phyloP scores from a whole-genome alignment of 2,888 invertebrate species.

The Agrochola litura region DNA sequence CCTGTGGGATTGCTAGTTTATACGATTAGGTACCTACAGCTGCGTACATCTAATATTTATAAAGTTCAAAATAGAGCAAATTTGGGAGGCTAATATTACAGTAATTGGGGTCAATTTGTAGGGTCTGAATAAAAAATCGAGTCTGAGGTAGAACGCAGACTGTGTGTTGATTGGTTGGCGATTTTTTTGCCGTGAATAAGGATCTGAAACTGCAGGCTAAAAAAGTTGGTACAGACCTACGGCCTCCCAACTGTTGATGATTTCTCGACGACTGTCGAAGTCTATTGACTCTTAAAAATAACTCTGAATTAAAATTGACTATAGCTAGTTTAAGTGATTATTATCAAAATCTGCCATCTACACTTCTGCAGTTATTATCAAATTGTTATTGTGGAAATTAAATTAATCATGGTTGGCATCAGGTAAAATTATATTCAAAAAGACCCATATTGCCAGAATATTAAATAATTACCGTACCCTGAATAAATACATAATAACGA shows the following conservation, averaged over 20 bases:
- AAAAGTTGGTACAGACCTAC: too few relatives aligned
- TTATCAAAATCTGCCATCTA: background rate
- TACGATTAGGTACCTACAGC: slow-evolving; percentile 46
- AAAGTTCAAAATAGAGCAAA: slow-evolving; percentile 47
- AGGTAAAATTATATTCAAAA: background rate
- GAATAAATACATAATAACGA: slow-evolving; percentile 25
- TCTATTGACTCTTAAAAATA: background rate
- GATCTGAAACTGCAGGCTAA: background rate
- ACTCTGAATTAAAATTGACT: background rate
- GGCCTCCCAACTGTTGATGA: background rate
- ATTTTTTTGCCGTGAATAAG: background rate
- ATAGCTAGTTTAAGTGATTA: too few relatives aligned
- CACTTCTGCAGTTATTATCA: too few relatives aligned
- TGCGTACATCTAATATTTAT: slow-evolving; percentile 59
- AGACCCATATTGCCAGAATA: background rate
- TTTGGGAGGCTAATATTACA: slow-evolving; percentile 35
- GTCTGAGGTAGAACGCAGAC: background rate
- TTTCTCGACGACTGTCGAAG: background rate
- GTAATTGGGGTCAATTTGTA: slow-evolving; percentile 52
- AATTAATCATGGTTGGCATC: too few relatives aligned
- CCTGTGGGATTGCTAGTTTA: slow-evolving; percentile 49
- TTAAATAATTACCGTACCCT: slow-evolving; percentile 1
- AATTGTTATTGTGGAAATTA: background rate
- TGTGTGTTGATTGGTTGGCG: background rate
- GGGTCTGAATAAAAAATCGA: slow-evolving; percentile 18